Evolutionary conservation across 2,797 vertebrate genomes (phyloP).

Genomic region (Adelosebastes latens): DNA sequence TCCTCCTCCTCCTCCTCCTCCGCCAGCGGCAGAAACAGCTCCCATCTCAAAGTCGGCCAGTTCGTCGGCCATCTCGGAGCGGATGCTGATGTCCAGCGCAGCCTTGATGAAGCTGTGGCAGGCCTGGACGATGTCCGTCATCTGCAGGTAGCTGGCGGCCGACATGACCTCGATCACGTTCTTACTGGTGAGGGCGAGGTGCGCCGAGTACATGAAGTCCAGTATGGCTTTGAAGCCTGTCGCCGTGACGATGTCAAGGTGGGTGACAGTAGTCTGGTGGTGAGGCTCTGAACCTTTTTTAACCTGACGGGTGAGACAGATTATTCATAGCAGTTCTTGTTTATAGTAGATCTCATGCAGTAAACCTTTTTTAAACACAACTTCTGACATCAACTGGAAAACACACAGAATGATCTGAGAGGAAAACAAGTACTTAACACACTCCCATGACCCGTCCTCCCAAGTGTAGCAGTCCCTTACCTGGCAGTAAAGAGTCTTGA

Average conservation of each 20-base stretch:
- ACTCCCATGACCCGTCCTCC: constrained; percentile 40
- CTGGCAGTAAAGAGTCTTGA: constrained; percentile 98
- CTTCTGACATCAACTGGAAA: neutral
- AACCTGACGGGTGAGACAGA: constrained; percentile 82
- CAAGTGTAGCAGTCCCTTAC: constrained; percentile 82
- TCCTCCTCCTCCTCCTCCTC: constrained; percentile 58
- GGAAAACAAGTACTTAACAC: neutral
- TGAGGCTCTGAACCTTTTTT: constrained; percentile 88
- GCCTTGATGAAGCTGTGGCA: constrained; percentile 98
- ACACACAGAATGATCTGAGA: neutral
- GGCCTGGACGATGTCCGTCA: constrained; percentile 98
- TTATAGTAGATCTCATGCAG: neutral
- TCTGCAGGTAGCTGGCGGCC: constrained; percentile 96
- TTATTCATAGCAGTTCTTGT: neutral
- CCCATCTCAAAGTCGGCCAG: constrained; percentile 91
- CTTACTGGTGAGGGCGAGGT: constrained; percentile 95
- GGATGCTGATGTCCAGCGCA: constrained; percentile 97
- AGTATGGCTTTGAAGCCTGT: constrained; percentile 98
- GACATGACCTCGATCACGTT: constrained; percentile 99
- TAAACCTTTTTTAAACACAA: neutral
- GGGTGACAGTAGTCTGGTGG: constrained; percentile 93
- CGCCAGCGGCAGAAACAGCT: constrained; percentile 82
- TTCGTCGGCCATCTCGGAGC: constrained; percentile 92
- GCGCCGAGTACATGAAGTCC: constrained; percentile 99
- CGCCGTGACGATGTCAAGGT: constrained; percentile 96